Evolutionary conservation across 2,888 invertebrate genomes (phyloP), one percentile per base, ranked within the genome.

Genomic region (Prionchulus punctatus): DNA sequence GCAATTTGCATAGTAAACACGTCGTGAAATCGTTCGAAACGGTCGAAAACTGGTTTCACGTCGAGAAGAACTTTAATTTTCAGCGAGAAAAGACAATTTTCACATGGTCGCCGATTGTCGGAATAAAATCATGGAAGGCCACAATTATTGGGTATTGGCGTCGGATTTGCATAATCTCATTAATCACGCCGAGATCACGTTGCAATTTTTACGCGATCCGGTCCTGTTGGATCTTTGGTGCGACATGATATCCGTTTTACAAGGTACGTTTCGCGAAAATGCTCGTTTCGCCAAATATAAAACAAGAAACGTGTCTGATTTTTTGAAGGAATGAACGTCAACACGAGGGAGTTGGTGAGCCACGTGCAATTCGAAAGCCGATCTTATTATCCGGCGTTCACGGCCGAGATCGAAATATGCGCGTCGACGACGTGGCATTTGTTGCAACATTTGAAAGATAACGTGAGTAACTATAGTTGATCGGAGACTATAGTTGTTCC

Each of bases 381-480:
- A 62, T 88, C 90, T 21, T 96, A 94, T 76, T 94, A 92, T 76
- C 90, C 92, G 50, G 91, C 94, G 30, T 96, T 94, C 77, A 89
- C 90, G 59, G 92, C 92, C 63, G 94, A 96, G 77, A 76, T 94
- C 63, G 94, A 96, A 76, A 90, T 91, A 27, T 89, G 89, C 66
- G 89, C 92, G 18, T 89, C 91, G 75, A 91, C 92, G 1, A 90
- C 94, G 91, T 94, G 92, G 92, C 88, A 90, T 18, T 80, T 94
- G 57, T 84, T 91, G 55, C 83, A 85, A 48, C 92, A 94, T 76
- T 78, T 90, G 36, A 80, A 81, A 59, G 84, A 83, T 67, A 78
- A 80, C 7, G 84, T 84, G 57, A 57, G 59, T n/a, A n/a, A n/a
- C n/a, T n/a, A n/a, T n/a, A n/a, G n/a, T n/a, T n/a, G n/a, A n/a